Evolutionary conservation across 2,113 vertebrate species (phyloP), one percentile per base, ranked within the genome.

Genomic region (Pseudopodoces humilis): DNA sequence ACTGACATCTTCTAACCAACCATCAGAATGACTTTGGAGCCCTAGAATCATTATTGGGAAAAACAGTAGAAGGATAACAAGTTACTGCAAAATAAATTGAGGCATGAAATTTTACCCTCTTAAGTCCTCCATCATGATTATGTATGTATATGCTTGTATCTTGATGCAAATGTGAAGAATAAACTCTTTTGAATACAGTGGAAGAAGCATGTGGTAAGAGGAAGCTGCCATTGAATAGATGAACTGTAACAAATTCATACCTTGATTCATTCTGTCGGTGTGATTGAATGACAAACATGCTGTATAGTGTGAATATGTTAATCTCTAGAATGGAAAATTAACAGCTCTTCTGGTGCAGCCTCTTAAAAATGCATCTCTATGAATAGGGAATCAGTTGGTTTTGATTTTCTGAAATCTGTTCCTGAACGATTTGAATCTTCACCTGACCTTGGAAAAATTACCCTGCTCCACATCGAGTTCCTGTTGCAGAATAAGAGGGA

Each of bases 401-500:
- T 99, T 98, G 97, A 98, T 77, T 98, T 98, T 95, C 97, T 99
- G 94, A 98, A 98, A 88, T 97, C 81, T 46, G 94, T 98, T 78
- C 98, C 98, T 97, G 97, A 98, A 93, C 98, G 96, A 84, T 99
- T 99, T 97, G 98, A 98, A 90, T 97, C 98, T 41, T 98, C 98
- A 90, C 98, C 98, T 96, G 97, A 99, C 92, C 89, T 98, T 97
- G 98, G 98, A 89, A 97, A 96, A 93, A 98, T 98, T 90, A 94
- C 98, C 44, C 94, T 99, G 62, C 83, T 99, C 88, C 98, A 99
- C 72, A 94, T 99, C 13, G 96, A 99, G 93, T 97, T 99, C 49
- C 98, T 99, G 95, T 95, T 99, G 96, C 97, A 98, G 96, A 98
- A 93, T 94, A 98, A 97, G 69, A 98, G 98, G 96, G 98, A 98